Conservation (phyloP, 2,797 vertebrate genomes). For the Acanthornis magna region DNA sequence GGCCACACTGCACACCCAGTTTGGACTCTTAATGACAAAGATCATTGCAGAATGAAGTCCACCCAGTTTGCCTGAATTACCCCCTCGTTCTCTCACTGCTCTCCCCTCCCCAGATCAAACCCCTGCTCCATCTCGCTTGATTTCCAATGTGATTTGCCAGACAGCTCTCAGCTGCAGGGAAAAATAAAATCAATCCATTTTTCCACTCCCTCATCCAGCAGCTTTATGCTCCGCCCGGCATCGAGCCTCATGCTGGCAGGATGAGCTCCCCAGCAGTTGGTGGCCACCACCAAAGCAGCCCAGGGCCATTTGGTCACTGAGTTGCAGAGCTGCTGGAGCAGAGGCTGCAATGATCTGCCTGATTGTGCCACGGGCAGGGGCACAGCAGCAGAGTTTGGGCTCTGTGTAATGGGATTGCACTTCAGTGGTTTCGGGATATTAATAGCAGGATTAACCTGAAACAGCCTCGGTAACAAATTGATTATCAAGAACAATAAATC, state of each 20-base stretch:
- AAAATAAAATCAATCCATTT: constrained; percentile 26
- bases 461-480: not conserved
- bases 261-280: not conserved
- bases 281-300: not conserved
- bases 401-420: not conserved
- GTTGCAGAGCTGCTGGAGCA: not conserved
- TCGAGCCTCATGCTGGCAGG: not conserved
- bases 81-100: not conserved
- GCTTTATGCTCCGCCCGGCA: not conserved
- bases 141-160: not conserved
- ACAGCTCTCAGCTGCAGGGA: not conserved
- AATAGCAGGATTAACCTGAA: constrained; percentile 20
- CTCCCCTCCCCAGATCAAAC: not conserved
- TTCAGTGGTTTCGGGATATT: constrained; percentile 37
- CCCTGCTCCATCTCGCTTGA: not conserved
- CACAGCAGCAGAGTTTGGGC: not conserved
- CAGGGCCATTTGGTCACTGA: not conserved
- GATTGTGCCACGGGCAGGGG: not conserved
- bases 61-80: not conserved
- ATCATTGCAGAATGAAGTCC: not conserved
- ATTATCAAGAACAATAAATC: constrained; percentile 44
- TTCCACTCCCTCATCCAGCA: constrained; percentile 41
- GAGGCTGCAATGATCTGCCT: not conserved
- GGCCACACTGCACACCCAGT: not conserved
- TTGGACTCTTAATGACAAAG: not conserved